These are phyloP conservation scores for Drosophila malerkotliana DNA, from an alignment of 1,140 invertebrate species.

Conservation along the genomic window DNA sequence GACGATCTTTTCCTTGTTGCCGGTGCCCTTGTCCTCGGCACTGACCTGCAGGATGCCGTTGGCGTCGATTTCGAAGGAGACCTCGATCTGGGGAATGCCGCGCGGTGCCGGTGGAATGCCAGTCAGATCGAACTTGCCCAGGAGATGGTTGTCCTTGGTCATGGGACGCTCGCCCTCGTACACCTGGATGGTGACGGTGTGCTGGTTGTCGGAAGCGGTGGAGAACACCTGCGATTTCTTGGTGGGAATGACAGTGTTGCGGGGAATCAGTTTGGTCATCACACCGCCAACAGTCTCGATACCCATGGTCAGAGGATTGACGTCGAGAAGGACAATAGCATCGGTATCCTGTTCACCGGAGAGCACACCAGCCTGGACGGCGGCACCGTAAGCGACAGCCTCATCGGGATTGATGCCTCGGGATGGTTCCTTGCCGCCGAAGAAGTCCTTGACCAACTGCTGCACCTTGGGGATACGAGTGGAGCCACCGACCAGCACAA, in stretches of 20 bases:
- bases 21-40: constrained; percentile 99
- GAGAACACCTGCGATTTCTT: constrained; percentile 99
- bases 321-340: constrained; percentile 98
- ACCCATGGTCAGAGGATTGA: constrained; percentile 99
- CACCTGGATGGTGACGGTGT: constrained; percentile 99
- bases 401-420: constrained; percentile 99
- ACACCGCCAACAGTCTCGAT: constrained; percentile 99
- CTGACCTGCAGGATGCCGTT: constrained; percentile 98
- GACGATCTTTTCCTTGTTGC: constrained; percentile 99
- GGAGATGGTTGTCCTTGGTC: constrained; percentile 99
- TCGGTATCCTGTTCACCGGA: constrained; percentile 96
- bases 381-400: constrained; percentile 98
- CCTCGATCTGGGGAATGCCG: constrained; percentile 99
- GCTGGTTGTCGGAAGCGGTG: constrained; percentile 99
- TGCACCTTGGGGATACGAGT: constrained; percentile 99
- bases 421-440: constrained; percentile 98
- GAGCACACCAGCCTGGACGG: constrained; percentile 98
- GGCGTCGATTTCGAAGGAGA: constrained; percentile 99
- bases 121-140: constrained; percentile 99
- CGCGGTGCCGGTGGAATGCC: constrained; percentile 98
- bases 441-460: constrained; percentile 99
- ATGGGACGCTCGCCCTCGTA: constrained; percentile 99
- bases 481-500: constrained; percentile 99
- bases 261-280: constrained; percentile 99
- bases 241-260: constrained; percentile 99